Evolutionary conservation across 2,888 invertebrate species (phyloP).

Genomic region (Brachylomia viminalis): DNA sequence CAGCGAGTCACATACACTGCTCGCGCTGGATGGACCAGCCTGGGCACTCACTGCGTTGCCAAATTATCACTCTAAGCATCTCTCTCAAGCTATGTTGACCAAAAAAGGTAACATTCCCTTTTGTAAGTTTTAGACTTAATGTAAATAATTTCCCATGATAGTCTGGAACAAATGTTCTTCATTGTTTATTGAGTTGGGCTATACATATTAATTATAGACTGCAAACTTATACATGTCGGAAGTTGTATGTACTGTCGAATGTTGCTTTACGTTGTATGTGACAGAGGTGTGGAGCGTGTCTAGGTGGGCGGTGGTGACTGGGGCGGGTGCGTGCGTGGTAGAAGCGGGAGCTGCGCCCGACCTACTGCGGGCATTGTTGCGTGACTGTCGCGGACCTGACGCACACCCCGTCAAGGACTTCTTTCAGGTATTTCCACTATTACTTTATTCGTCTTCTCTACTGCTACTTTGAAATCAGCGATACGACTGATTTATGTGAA

Average conservation of each 20-base stretch:
- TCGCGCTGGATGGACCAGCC: slow-evolving; percentile 96
- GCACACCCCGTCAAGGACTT: slow-evolving; percentile 96
- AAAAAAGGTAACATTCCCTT: slow-evolving; percentile 77
- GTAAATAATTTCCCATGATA: too few relatives aligned
- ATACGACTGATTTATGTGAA: neutral
- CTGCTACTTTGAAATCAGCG: neutral
- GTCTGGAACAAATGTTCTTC: too few relatives aligned
- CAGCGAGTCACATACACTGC: slow-evolving; percentile 94
- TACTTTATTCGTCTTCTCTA: neutral
- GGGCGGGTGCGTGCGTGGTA: slow-evolving; percentile 96
- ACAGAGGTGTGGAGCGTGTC: slow-evolving; percentile 84
- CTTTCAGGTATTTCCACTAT: slow-evolving; percentile 91
- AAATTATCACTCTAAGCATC: slow-evolving; percentile 74
- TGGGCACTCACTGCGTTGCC: slow-evolving; percentile 93
- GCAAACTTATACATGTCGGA: neutral
- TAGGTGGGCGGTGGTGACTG: slow-evolving; percentile 95
- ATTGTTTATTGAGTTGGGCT: too few relatives aligned
- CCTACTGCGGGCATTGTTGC: slow-evolving; percentile 94
- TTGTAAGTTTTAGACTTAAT: too few relatives aligned
- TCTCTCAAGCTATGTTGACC: slow-evolving; percentile 80
- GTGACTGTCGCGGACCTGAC: slow-evolving; percentile 96
- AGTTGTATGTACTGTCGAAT: neutral
- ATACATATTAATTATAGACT: neutral
- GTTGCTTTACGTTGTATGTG: neutral
- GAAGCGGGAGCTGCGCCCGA: slow-evolving; percentile 97